Evolutionary conservation across 2,797 vertebrate species (phyloP), one percentile per base, ranked within the genome.

Genomic region (Pangasius djambal): DNA sequence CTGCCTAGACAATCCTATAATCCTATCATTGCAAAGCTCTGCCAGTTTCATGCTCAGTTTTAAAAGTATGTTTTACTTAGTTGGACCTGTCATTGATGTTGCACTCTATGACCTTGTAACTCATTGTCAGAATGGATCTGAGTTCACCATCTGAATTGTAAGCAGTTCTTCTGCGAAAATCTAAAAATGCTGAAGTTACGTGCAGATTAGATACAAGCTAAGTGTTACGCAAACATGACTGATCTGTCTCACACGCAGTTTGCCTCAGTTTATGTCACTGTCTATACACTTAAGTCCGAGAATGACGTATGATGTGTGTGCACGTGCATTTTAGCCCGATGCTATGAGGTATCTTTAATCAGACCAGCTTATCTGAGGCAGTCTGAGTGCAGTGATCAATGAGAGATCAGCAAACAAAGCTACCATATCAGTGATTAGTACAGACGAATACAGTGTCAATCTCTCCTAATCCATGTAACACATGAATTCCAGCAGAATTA

Each of bases 191-290:
- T 61, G 52, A 22, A 40, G 28, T 44, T 77, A 44, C 13, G 6
- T 84, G 57, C 57, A 52, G 34, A 28, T 63, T 28, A 18, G 52
- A n/a, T 88, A 57, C 20, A 18, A 55, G 31, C 25, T 31, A 40
- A 88, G 67, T 16, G 52, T 70, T 61, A 83, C 82, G 72, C 63
- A 86, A 28, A 61, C 40, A 83, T 50, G 52, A 63, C 77, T 83
- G 83, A 89, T 81, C 25, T 86, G 63, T 74, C n/a, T 61, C 61
- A 70, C 28, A 79, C 82, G 34, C 50, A 28, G 50, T n/a, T 63
- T 37, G 18, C 37, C 52, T 34, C 28, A 48, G 31, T 86, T 90
- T 86, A 57, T 34, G 37, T 61, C 78, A 81, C 52, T 44, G 52
- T 55, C 34, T 75, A 44, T 81, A 65, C 55, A 65, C 44, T 74